Conservation (phyloP, 2,888 invertebrate genomes). For the Platycheirus rosarum region DNA sequence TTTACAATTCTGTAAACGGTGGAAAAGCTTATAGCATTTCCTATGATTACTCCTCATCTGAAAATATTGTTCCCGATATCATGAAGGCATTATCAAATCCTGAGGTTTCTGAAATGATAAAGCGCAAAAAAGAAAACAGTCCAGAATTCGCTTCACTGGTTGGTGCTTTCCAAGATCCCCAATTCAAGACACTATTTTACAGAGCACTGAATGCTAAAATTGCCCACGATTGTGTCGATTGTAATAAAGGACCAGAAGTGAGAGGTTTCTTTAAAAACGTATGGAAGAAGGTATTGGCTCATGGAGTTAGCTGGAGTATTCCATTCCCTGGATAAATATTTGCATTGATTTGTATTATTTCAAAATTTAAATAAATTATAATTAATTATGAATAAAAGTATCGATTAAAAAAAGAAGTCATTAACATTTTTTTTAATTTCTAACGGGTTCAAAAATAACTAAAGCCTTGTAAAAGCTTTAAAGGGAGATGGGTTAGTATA, state of each 20-base stretch:
- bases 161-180: slow-evolving; percentile 12
- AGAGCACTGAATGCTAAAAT: neutral
- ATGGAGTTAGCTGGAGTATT: slow-evolving; percentile 6
- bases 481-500: no score
- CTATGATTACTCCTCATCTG: neutral
- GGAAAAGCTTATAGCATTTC: neutral
- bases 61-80: neutral
- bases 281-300: slow-evolving; percentile 12
- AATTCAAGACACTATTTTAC: slow-evolving; percentile 19
- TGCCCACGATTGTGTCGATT: neutral
- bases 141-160: slow-evolving; percentile 3
- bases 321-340: slow-evolving; percentile 6
- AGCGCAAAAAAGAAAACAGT: slow-evolving; percentile 2
- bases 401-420: no score
- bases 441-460: no score
- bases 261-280: slow-evolving; percentile 8
- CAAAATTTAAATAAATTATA: no score
- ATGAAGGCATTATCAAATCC: neutral
- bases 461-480: no score
- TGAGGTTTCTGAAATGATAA: neutral
- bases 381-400: no score
- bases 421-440: no score
- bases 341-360: neutral
- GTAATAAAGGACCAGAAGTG: neutral
- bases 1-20: neutral